A percentile compares a stretch with the other conserved stretches of the same genome.
phyloP scores from a whole-genome alignment of 2,888 invertebrate genomes.

The Zaprionus obscuricornis region DNA sequence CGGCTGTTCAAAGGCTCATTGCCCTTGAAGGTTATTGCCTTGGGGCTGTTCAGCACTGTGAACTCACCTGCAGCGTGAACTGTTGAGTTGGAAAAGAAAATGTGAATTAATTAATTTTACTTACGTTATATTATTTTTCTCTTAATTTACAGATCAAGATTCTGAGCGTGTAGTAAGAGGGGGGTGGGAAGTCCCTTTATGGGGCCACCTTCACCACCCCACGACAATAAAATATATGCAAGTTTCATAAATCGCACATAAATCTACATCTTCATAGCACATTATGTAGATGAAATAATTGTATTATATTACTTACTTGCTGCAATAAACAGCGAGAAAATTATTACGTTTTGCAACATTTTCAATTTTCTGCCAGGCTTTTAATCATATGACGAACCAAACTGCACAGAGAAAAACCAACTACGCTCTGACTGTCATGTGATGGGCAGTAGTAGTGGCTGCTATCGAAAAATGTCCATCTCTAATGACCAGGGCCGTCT shows the following conservation, averaged over 20 bases:
- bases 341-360: slow-evolving; percentile 79
- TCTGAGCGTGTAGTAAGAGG: slow-evolving; percentile 53
- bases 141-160: slow-evolving; percentile 10
- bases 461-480: slow-evolving; percentile 41
- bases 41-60: slow-evolving; percentile 87
- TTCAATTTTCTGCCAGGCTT: slow-evolving; percentile 67
- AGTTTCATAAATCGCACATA: slow-evolving; percentile 14
- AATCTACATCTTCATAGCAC: background rate
- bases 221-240: slow-evolving; percentile 36
- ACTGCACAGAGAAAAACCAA: slow-evolving; percentile 68
- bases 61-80: slow-evolving; percentile 85
- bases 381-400: slow-evolving; percentile 83
- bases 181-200: background rate
- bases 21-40: slow-evolving; percentile 88
- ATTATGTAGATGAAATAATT: background rate
- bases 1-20: slow-evolving; percentile 86
- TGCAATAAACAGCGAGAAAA: slow-evolving; percentile 78
- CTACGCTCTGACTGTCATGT: slow-evolving; percentile 69
- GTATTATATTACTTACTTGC: slow-evolving; percentile 78
- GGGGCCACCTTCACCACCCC: slow-evolving; percentile 22
- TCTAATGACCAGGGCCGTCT: slow-evolving; percentile 19
- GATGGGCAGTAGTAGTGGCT: slow-evolving; percentile 45
- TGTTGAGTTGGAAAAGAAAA: no score
- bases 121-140: background rate
- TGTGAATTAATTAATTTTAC: background rate